Percentiles rank a stretch among this genome's conserved stretches.
Evolutionary conservation across 2,797 vertebrate genomes (phyloP).

Genomic region (Sebastes variabilis): DNA sequence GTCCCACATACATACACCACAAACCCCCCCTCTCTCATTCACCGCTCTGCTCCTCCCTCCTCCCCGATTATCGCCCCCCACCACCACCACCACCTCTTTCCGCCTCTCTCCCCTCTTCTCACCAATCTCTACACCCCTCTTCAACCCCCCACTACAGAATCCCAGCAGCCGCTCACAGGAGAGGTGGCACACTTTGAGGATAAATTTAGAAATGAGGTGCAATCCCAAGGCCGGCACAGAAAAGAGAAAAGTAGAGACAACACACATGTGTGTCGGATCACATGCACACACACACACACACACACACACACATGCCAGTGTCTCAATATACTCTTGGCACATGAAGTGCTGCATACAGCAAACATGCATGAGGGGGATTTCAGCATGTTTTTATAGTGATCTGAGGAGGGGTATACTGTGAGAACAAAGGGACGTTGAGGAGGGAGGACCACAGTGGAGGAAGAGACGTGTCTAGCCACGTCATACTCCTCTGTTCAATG

Average conservation of each 20-base stretch:
- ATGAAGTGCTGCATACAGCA: not conserved
- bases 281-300: slow-evolving; percentile 1
- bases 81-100: not conserved
- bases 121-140: slow-evolving; percentile 43
- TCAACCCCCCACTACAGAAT: slow-evolving; percentile 76
- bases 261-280: slow-evolving; percentile 40
- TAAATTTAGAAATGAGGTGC: slow-evolving; percentile 88
- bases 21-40: slow-evolving; percentile 63
- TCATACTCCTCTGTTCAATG: slow-evolving; percentile 21
- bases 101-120: slow-evolving; percentile 22
- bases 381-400: not conserved
- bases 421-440: not conserved
- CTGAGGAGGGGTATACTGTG: not conserved
- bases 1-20: slow-evolving; percentile 69
- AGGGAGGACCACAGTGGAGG: not conserved
- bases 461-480: not conserved
- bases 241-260: slow-evolving; percentile 54
- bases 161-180: slow-evolving; percentile 90
- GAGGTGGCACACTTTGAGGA: slow-evolving; percentile 93
- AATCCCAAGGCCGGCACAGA: slow-evolving; percentile 78
- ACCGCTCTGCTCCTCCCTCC: slow-evolving; percentile 71
- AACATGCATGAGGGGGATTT: not conserved
- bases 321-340: slow-evolving; percentile 14
- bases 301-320: not conserved
- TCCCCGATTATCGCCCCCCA: slow-evolving; percentile 40